phyloP scores from a whole-genome alignment of 2,888 invertebrate genomes.

The Folsomia manolachei region DNA sequence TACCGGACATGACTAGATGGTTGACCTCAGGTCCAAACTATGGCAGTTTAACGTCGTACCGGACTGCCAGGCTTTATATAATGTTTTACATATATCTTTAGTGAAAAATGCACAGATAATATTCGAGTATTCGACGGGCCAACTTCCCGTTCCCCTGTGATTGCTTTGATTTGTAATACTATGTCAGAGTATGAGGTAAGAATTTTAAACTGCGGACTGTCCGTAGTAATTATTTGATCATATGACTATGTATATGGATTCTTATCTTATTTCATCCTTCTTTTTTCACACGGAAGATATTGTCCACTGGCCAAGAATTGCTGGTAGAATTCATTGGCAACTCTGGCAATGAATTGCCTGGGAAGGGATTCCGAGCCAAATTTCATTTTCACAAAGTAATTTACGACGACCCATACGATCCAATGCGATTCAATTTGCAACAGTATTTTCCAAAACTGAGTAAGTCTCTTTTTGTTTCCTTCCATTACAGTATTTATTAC shows the following conservation, averaged over 20 bases:
- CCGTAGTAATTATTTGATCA: not conserved
- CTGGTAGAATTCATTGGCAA: slow-evolving; percentile 81
- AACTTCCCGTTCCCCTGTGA: slow-evolving; percentile 69
- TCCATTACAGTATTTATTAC: too few relatives aligned
- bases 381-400: slow-evolving; percentile 51
- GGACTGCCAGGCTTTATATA: too few relatives aligned
- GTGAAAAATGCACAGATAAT: too few relatives aligned
- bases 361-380: slow-evolving; percentile 72
- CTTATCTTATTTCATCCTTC: not conserved
- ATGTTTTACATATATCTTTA: too few relatives aligned
- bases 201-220: not conserved
- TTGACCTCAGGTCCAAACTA: too few relatives aligned
- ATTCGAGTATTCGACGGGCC: slow-evolving; percentile 81
- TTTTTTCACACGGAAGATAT: slow-evolving; percentile 48
- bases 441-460: slow-evolving; percentile 39
- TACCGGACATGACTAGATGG: too few relatives aligned
- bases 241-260: not conserved
- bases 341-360: slow-evolving; percentile 73
- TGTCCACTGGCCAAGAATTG: slow-evolving; percentile 78
- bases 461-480: too few relatives aligned
- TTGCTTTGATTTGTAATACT: slow-evolving; percentile 79
- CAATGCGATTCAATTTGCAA: slow-evolving; percentile 35
- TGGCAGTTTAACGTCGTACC: too few relatives aligned
- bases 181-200: slow-evolving; percentile 69
- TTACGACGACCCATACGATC: slow-evolving; percentile 39